Evolutionary conservation across 2,797 vertebrate species (phyloP), one percentile per base, ranked within the genome.

Genomic region (Microhierax caerulescens): DNA sequence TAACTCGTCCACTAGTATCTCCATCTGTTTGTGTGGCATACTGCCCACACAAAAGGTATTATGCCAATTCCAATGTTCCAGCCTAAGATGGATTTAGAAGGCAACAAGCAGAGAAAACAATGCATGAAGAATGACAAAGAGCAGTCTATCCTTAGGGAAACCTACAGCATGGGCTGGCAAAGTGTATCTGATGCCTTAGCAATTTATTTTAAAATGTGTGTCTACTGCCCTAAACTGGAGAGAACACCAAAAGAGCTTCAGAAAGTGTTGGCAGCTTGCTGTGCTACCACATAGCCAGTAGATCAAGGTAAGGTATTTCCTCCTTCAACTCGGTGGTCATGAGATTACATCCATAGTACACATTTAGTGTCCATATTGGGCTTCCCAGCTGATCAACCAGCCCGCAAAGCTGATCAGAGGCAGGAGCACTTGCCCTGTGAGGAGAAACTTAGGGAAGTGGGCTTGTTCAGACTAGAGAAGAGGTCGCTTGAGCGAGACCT

Each of bases 11-110:
- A 90, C 65, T 81, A 88, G 70, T 57, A 77, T 53, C 65, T 43
- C 88, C 95, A 97, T 77, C 95, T 97, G 87, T 92, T 87, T 77
- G 30, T 3, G 15, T 95, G 91, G 69, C 89, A 86, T 28, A 23
- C 69, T 72, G 93, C 86, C 80, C 72, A 39, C 77, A 77, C 69
- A 91, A 56, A 95, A 95, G 89, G 7, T 84, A 73, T 84, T 92
- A 88, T 69, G 69, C 85, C 88, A 97, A 63, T 96, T 95, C 93
- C 63, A 74, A 0, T 60, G 41, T 74, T 69, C n/a, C 41, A 84
- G 74, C 12, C n/a, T 74, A 92, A 90, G 81, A 90, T 32, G 65
- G 92, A 90, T 93, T 88, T 93, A 94, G 60, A 96, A 90, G 50
- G 56, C 82, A 90, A 63, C 51, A 75, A 88, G 69, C 22, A 84